Base-by-base conservation (phyloP, 2,888 invertebrate species). In the Leucophenga maculata region DNA sequence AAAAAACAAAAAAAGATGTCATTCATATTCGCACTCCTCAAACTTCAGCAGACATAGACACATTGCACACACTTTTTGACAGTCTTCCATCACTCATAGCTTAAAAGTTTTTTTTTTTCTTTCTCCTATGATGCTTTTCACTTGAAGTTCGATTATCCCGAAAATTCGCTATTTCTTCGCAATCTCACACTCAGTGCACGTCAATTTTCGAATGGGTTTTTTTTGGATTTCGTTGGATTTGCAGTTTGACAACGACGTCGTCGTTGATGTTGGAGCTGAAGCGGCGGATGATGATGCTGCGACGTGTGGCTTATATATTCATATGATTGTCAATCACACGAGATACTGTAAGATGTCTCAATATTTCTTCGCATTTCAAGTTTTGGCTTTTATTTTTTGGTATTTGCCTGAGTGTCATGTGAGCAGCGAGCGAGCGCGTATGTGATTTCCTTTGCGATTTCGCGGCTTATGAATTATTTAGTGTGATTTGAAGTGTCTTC, bases 281-380 rank as follows among this genome's bases (percentile, higher is more conserved):
- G 50, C 67, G 70, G 69, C 46, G 0, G 57, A 32, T 64, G 62
- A 32, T 64, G 48, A 18, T 59, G 18, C 16, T 18, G 13, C 39
- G 54, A 74, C 72, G 69, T 54, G 65, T 48, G 39, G 59, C 79
- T 80, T 80, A 75, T 54, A 62, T 78, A 83, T 80, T 73, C 78
- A 82, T 74, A 75, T 70, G 72, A 75, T 74, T 83, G 82, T 74
- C 80, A 80, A 76, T 77, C 83, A 77, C 20, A 54, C 46, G 50
- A 44, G 22, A 67, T 59, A 59, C 57, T 46, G 39, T 18, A 16
- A 6, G 44, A 55, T 50, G 26, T 18, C 60, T 60, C 44, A 32
- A 18, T 57, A 54, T 65, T 65, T 52, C 11, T 50, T 26, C 39
- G 3, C 1, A 31, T 31, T 65, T 54, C 50, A n/a, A 4, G 11